Evolutionary conservation across 2,888 invertebrate genomes (phyloP), one percentile per base, ranked within the genome.

Genomic region (Rhagonycha lutea): DNA sequence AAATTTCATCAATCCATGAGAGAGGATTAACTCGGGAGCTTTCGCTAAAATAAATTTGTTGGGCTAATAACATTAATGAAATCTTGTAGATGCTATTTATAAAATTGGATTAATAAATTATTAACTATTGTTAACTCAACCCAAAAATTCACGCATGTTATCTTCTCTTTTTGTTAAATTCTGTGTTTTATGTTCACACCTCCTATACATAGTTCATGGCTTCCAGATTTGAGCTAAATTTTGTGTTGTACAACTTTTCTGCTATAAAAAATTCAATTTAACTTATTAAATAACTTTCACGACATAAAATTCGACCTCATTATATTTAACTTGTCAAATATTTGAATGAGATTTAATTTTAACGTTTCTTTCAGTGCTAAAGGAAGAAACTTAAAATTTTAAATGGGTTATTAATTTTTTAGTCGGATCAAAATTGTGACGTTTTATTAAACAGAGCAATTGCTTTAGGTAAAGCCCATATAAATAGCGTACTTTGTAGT

Each of bases 291-390:
- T 73, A 68, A 70, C 60, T 28, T 68, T 61, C 29, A 68, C 26
- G 73, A 70, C 62, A 73, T 67, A 67, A 69, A 76, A 63, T 69
- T 47, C 29, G 24, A 61, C 69, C 70, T 71, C 63, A 65, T 65
- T 76, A 73, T 80, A 79, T 78, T 77, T 79, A 73, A 77, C 80
- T 79, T 78, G 61, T 74, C 81, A 81, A 82, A 82, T 82, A 82
- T 81, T 82, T 82, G 81, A 80, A 81, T 80, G 80, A 80, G 80
- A 82, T 81, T 81, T 82, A 81, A 82, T 82, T 81, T 75, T 68
- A 74, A 71, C 76, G 70, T 76, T 74, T 74, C 76, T 80, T 80
- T 78, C 61, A 76, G 72, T 74, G n/a, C 24, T 12, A n/a, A 72
- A 71, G 74, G 72, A 65, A 72, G 28, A 32, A 71, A 32, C 63